Evolutionary conservation across 2,797 vertebrate species (phyloP).

Genomic region (Cygnus olor): DNA sequence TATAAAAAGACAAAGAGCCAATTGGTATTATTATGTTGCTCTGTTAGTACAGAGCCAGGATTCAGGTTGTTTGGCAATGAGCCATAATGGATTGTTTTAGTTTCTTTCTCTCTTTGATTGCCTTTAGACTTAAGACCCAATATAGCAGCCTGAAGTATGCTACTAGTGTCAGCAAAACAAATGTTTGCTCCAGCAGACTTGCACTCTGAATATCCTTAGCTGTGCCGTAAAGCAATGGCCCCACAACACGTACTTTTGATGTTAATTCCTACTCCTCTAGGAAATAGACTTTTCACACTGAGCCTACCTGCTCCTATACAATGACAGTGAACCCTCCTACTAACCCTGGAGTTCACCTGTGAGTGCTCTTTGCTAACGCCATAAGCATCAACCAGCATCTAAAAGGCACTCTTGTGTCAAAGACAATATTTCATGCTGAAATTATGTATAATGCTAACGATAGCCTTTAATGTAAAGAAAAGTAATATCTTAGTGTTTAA

Average conservation of each 20-base stretch:
- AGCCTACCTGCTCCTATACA: neutral
- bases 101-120: neutral
- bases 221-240: rapidly evolving
- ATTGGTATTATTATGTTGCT: conserved; percentile 32
- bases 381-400: no score
- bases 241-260: neutral
- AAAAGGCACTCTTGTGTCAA: neutral
- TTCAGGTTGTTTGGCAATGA: neutral
- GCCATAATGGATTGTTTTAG: neutral
- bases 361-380: neutral
- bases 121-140: neutral
- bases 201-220: neutral
- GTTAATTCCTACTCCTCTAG: neutral
- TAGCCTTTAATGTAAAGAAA: neutral
- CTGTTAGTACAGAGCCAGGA: neutral
- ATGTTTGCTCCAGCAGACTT: neutral
- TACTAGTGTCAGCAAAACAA: neutral
- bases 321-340: rapidly evolving
- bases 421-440: neutral
- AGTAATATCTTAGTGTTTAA: neutral
- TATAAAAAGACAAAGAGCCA: conserved; percentile 14
- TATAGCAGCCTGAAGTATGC: neutral
- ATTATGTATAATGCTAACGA: neutral
- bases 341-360: neutral
- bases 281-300: neutral